phyloP scores from a whole-genome alignment of 2,888 invertebrate species.

The Tetragnatha montana region DNA sequence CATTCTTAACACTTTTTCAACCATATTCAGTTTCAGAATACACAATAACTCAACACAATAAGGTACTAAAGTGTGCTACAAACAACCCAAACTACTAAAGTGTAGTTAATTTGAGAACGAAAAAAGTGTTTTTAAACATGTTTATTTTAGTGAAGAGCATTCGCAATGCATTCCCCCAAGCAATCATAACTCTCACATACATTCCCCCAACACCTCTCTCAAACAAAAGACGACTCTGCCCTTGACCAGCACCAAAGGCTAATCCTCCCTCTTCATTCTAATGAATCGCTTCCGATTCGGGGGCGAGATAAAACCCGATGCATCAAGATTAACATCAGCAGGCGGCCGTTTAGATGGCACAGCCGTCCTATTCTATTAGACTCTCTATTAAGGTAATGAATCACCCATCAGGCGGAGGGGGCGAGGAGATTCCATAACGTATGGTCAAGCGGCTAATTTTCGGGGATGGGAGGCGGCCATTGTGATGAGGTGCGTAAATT shows the following conservation, averaged over 20 bases:
- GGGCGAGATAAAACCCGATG: neutral
- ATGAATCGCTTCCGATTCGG: neutral
- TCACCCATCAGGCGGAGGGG: slow-evolving; percentile 13
- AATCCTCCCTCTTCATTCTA: neutral
- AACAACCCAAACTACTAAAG: too few species aligned
- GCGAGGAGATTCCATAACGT: slow-evolving; percentile 9
- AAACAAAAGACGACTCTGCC: neutral
- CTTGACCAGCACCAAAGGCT: neutral
- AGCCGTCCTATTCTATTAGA: slow-evolving; percentile 14
- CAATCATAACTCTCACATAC: too few species aligned
- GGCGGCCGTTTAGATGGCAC: neutral
- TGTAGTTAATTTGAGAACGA: too few species aligned
- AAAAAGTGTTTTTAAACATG: too few species aligned
- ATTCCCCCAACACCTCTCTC: neutral
- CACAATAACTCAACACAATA: too few species aligned
- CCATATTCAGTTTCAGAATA: too few species aligned
- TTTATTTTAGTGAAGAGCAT: too few species aligned
- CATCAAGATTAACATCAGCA: neutral
- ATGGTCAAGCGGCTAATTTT: slow-evolving; percentile 21
- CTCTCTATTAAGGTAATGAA: slow-evolving; percentile 34
- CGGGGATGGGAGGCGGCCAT: neutral
- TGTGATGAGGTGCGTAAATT: too few species aligned
- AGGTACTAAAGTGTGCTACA: too few species aligned
- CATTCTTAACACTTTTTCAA: too few species aligned
- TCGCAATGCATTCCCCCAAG: too few species aligned